Evolutionary conservation across 2,797 vertebrate genomes (phyloP).

Genomic region (Ataeniobius toweri): DNA sequence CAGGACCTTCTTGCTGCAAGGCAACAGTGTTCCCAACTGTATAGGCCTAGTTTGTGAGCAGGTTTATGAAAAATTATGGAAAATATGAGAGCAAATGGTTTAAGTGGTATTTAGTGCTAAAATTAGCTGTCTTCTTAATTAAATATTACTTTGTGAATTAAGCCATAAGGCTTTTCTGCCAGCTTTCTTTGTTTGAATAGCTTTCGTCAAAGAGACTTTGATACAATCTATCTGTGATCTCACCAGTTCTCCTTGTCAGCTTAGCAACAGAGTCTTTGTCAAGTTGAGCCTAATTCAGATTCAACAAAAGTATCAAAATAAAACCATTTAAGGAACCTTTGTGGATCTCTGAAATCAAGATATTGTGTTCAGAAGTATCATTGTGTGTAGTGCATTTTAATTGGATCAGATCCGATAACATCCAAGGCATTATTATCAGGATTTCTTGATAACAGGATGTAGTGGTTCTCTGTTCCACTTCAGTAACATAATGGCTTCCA

Average conservation of each 20-base stretch:
- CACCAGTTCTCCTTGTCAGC: slow-evolving; percentile 33
- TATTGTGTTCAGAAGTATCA: slow-evolving; percentile 20
- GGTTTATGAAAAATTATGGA: background rate
- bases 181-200: slow-evolving; percentile 42
- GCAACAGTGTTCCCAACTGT: background rate
- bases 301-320: slow-evolving; percentile 22
- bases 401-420: slow-evolving; percentile 59
- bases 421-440: slow-evolving; percentile 51
- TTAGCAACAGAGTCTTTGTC: slow-evolving; percentile 3
- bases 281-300: slow-evolving; percentile 22
- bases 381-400: slow-evolving; percentile 52
- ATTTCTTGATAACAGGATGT: slow-evolving; percentile 41
- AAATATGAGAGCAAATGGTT: background rate
- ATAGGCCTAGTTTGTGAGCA: background rate
- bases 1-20: too few species aligned
- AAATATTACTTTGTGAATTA: background rate
- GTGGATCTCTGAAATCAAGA: slow-evolving; percentile 40
- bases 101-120: background rate
- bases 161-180: slow-evolving; percentile 2
- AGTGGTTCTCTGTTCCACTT: slow-evolving; percentile 61
- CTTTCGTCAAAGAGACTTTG: slow-evolving; percentile 32
- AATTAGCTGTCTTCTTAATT: background rate
- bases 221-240: slow-evolving; percentile 44
- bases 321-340: slow-evolving; percentile 28
- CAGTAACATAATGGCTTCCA: slow-evolving; percentile 55